Evolutionary conservation across 2,797 vertebrate species (phyloP), one percentile per base, ranked within the genome.

Genomic region (Tragelaphus eurycerus): DNA sequence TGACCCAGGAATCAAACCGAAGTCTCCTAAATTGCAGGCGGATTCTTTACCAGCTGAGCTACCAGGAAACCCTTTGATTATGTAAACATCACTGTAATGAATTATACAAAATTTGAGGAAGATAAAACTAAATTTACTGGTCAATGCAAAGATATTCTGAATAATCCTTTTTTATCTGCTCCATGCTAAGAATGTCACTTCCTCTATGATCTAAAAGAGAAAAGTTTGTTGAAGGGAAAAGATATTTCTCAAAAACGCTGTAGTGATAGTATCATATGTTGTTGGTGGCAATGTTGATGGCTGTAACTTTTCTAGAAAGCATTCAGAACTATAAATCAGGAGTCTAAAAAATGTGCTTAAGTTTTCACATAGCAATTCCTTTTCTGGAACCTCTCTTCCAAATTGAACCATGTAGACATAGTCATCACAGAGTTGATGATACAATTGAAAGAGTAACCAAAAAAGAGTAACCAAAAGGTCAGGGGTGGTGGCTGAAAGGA

Each of bases 401-500:
- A 34, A 79, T 4, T 86, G 57, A n/a, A 55, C 38, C 29, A 57
- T 31, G 27, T 67, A 55, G 60, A 57, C 52, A 54, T 13, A 84
- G 52, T 57, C 50, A 21, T 52, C 55, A 93, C 55, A 60, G 55
- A 62, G 27, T 54, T 93, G 59, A 57, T 38, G 13, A 54, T 4
- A 54, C n/a, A 64, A 23, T 19, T 95, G 38, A 64, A 34, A 54
- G 13, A 3, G 19, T 50, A 23, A 52, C 17, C 23, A 43, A 84
- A 85, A 90, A 90, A 54, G 27, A 60, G 27, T 14, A 60, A 60
- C 13, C 13, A 15, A 15, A 60, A 62, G 13, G 13, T 31, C 13
- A 27, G 6, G 27, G 27, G 27, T 3, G 0, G 6, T 0, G 0
- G 27, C 6, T 13, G 0, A 60, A 6, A 60, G 27, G 59, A 60